A percentile compares a stretch with the other conserved stretches of the same genome.
phyloP scores from a whole-genome alignment of 2,113 vertebrate species.

The Hucho hucho region DNA sequence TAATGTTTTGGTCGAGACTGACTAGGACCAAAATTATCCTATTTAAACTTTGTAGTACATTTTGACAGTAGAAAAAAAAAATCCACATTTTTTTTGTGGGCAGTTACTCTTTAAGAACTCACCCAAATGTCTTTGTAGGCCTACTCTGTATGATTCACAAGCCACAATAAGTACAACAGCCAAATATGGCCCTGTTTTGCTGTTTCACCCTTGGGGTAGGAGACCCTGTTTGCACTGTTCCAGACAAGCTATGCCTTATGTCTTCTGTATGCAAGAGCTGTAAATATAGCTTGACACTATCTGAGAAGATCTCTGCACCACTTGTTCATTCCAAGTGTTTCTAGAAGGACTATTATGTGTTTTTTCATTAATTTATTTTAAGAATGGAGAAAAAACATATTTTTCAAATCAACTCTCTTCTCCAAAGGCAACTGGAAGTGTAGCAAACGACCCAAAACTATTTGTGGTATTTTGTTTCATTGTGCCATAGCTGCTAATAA shows the following conservation, averaged over 20 bases:
- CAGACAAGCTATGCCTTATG: slow-evolving; percentile 54
- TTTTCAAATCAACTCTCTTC: slow-evolving; percentile 28
- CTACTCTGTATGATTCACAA: slow-evolving; percentile 55
- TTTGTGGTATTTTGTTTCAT: slow-evolving; percentile 49
- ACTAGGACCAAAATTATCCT: too few species aligned
- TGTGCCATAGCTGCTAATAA: slow-evolving; percentile 28
- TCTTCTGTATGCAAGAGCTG: slow-evolving; percentile 60
- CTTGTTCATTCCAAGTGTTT: slow-evolving; percentile 27
- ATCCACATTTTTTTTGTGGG: too few species aligned
- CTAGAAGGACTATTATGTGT: slow-evolving; percentile 24
- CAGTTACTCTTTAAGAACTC: slow-evolving; percentile 30
- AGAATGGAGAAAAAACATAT: slow-evolving; percentile 45
- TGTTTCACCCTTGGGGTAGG: slow-evolving; percentile 58
- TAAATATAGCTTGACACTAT: slow-evolving; percentile 62
- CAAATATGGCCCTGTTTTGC: slow-evolving; percentile 71
- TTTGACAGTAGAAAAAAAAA: too few species aligned
- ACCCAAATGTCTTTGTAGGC: slow-evolving; percentile 47
- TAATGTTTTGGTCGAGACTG: too few species aligned
- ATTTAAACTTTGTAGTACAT: too few species aligned
- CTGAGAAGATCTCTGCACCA: slow-evolving; percentile 49
- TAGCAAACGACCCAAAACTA: slow-evolving; percentile 26
- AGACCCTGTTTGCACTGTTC: slow-evolving; percentile 54
- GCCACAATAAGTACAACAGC: slow-evolving; percentile 49
- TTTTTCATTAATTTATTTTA: slow-evolving; percentile 19
- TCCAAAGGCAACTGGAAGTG: slow-evolving; percentile 35